Evolutionary conservation across 2,888 invertebrate genomes (phyloP).

Genomic region (Polylopha cassiicola): DNA sequence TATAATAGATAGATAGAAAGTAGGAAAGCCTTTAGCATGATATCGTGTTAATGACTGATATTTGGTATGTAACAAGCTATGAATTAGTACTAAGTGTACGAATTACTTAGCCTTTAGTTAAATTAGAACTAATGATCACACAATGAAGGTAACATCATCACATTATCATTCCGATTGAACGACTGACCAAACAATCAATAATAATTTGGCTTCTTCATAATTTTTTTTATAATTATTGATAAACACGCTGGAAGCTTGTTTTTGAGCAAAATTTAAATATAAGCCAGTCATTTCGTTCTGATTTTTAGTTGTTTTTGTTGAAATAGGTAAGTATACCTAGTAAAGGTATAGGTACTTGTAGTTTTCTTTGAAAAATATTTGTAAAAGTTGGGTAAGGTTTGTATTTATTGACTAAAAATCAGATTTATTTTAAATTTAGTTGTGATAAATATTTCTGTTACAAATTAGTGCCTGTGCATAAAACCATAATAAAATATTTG

Average conservation of each 20-base stretch:
- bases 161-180: conserved; percentile 14
- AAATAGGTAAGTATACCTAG: too few relatives aligned
- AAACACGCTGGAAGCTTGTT: conserved; percentile 48
- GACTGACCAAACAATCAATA: conserved; percentile 19
- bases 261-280: conserved; percentile 54
- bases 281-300: conserved; percentile 20
- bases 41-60: conserved; percentile 43
- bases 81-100: too few relatives aligned
- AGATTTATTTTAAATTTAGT: too few relatives aligned
- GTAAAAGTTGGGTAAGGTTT: too few relatives aligned
- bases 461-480: not conserved
- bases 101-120: conserved; percentile 8
- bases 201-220: conserved; percentile 30
- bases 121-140: conserved; percentile 12
- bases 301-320: too few relatives aligned
- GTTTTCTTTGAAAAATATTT: too few relatives aligned
- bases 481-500: too few relatives aligned
- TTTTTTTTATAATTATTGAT: conserved; percentile 13
- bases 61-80: conserved; percentile 15
- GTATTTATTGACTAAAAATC: too few relatives aligned
- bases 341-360: too few relatives aligned
- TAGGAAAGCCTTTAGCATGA: conserved; percentile 72
- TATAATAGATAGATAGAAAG: conserved; percentile 53
- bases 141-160: conserved; percentile 16
- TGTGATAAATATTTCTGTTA: too few relatives aligned